Base-by-base conservation (phyloP, 23 tunicate genomes). In the Styela clava region DNA sequence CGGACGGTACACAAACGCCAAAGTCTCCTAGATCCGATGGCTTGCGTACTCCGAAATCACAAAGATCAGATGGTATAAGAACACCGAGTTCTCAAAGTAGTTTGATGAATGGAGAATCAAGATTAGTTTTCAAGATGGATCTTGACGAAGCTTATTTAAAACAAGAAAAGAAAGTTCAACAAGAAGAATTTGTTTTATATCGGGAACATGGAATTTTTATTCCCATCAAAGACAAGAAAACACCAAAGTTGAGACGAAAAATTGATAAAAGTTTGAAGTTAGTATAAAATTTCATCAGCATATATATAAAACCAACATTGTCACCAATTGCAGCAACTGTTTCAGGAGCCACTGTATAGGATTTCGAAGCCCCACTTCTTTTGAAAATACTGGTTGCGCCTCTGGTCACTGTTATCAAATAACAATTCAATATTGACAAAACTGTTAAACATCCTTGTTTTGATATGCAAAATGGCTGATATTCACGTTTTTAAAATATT, bases 151-250 rank as follows among this genome's bases (percentile, higher is more conserved):
- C 69, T 3, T 64, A 64, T 27, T 5, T 5, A 3, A 64, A 27
- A 16, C 29, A 64, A 5, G 69, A 9, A 27, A 64, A 25, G 9
- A 24, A 25, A 64, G 5, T 19, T 5, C 16, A 7, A 7, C 29
- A 27, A 5, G 31, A 25, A 64, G 69, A 64, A 27, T 24, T 64
- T 25, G 69, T 64, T 64, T 64, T 64, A 27, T 64, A 64, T 19
- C 29, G 69, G 18, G 69, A 64, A 64, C 69, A 64, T 64, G 69
- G 69, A 64, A 64, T 64, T 5, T 64, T 24, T 27, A 64, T 64
- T 3, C 69, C 69, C 3, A 64, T 64, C 5, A 64, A 27, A 7
- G 31, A 27, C 18, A 64, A 27, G 31, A 64, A 24, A 24, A 12
- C 69, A 64, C 7, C 31, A 9, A 64, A 64, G 31, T 16, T 16